Percentiles rank a stretch among this genome's conserved stretches.
These are phyloP conservation scores for Diadumene lineata DNA, from an alignment of 92 coral and sea anemone genomes.

Conservation along the genomic window DNA sequence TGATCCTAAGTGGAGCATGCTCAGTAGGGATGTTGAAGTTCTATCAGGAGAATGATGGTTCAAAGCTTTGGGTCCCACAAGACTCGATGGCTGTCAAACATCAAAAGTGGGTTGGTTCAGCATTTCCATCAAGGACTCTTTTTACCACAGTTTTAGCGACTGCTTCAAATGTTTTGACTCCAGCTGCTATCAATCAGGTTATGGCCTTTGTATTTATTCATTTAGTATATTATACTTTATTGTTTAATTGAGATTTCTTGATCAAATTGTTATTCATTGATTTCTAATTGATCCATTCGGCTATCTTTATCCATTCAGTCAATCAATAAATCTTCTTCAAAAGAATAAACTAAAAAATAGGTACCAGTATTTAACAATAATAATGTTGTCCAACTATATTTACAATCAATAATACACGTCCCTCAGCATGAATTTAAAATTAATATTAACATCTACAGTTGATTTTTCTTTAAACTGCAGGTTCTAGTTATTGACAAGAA, in stretches of 20 bases:
- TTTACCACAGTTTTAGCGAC: conserved; percentile 43
- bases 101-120: conserved; percentile 72
- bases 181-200: conserved; percentile 69
- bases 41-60: conserved; percentile 74
- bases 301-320: too few relatives aligned
- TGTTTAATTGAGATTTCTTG: too few relatives aligned
- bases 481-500: conserved; percentile 52
- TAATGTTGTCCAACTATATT: too few relatives aligned
- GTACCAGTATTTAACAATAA: too few relatives aligned
- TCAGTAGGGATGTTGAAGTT: conserved; percentile 68
- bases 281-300: too few relatives aligned
- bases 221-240: too few relatives aligned
- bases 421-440: not conserved
- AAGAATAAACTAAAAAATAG: too few relatives aligned
- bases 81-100: conserved; percentile 68
- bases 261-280: too few relatives aligned
- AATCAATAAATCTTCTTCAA: too few relatives aligned
- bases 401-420: too few relatives aligned
- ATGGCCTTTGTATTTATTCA: too few relatives aligned
- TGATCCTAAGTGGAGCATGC: conserved; percentile 67
- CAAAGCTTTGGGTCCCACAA: conserved; percentile 88
- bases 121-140: conserved; percentile 66
- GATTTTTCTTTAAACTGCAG: conserved; percentile 25
- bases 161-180: conserved; percentile 68
- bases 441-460: not conserved